phyloP scores from a whole-genome alignment of 2,797 vertebrate genomes.

The Paramormyrops hopkinsi region DNA sequence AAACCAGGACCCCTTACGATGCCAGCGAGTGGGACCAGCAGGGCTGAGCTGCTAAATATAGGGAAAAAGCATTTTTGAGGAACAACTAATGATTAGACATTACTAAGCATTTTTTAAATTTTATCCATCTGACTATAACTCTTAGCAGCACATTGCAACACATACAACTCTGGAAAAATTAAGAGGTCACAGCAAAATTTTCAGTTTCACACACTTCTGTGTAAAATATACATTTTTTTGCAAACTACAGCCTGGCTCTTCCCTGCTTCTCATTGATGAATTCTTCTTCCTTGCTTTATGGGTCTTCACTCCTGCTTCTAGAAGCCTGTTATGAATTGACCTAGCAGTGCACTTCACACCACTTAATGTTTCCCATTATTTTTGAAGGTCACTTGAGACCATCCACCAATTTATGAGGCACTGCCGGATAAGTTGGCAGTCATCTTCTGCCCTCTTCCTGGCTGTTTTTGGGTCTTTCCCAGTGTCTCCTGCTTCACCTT shows the following conservation, averaged over 20 bases:
- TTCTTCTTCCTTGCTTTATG: not conserved
- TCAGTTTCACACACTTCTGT: not conserved
- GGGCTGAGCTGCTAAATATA: not conserved
- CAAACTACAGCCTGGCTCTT: not conserved
- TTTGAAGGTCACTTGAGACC: not conserved
- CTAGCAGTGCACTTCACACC: not conserved
- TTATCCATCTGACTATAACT: not conserved
- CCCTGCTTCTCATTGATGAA: not conserved
- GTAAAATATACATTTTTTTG: not conserved
- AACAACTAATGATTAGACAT: not conserved
- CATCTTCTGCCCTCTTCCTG: not conserved
- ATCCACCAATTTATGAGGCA: not conserved
- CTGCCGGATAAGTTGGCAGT: not conserved
- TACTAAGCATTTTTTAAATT: not conserved
- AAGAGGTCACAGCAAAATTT: not conserved
- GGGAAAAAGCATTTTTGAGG: not conserved
- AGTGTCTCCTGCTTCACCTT: not conserved
- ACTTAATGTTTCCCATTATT: not conserved
- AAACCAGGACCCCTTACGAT: not conserved
- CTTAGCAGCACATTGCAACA: not conserved
- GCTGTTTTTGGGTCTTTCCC: not conserved
- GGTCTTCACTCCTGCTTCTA: not conserved
- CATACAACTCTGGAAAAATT: not conserved
- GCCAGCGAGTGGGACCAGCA: not conserved
- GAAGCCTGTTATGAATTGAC: not conserved